phyloP scores from a whole-genome alignment of 2,113 vertebrate genomes.

The Thalassarche chlororhynchos region DNA sequence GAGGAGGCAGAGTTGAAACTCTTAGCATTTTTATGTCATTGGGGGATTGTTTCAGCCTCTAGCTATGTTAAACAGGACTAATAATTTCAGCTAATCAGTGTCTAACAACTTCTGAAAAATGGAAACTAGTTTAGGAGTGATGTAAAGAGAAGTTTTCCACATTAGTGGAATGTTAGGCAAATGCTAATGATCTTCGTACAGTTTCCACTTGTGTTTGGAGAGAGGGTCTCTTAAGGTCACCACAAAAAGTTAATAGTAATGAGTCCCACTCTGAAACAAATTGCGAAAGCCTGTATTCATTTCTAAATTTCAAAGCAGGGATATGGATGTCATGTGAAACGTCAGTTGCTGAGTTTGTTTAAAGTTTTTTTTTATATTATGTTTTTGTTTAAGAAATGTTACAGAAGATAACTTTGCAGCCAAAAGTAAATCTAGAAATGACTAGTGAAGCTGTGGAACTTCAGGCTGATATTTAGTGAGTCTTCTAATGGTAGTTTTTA shows the following conservation, averaged over 20 bases:
- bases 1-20: constrained; percentile 26
- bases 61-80: constrained; percentile 48
- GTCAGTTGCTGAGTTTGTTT: neutral
- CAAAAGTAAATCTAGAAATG: neutral
- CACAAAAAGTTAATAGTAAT: neutral
- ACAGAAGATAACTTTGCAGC: neutral
- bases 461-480: neutral
- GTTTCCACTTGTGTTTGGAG: constrained; percentile 55
- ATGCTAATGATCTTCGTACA: constrained; percentile 43
- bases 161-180: constrained; percentile 33
- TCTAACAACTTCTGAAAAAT: constrained; percentile 59
- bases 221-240: constrained; percentile 42
- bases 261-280: neutral
- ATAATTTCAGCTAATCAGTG: constrained; percentile 56
- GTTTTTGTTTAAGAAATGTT: neutral
- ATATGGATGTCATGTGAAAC: neutral
- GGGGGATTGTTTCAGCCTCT: constrained; percentile 54
- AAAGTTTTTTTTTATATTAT: neutral
- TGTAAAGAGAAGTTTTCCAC: constrained; percentile 58
- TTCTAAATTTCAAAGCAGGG: neutral
- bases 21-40: constrained; percentile 13
- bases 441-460: neutral
- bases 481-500: neutral
- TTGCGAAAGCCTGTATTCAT: neutral
- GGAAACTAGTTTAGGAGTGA: constrained; percentile 57